phyloP scores from a whole-genome alignment of 2,888 invertebrate species.

The Chirona hameri region DNA sequence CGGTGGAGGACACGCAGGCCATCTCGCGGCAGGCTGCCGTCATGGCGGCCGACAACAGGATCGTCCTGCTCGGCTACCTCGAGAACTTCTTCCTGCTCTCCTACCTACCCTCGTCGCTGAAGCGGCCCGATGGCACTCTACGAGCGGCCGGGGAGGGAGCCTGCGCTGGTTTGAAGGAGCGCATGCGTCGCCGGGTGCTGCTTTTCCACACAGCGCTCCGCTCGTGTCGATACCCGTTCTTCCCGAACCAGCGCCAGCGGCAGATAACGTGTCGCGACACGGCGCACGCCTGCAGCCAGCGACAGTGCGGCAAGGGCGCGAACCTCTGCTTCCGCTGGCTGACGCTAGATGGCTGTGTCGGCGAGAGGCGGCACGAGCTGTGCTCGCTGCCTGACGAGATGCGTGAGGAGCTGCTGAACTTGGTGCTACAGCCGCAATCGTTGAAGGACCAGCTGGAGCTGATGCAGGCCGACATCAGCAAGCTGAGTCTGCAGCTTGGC shows the following conservation, averaged over 20 bases:
- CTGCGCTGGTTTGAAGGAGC: background rate
- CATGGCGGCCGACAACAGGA: background rate
- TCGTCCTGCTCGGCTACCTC: background rate
- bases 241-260: background rate
- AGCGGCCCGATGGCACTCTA: background rate
- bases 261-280: background rate
- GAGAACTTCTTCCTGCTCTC: background rate
- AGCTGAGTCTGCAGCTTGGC: background rate
- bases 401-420: background rate
- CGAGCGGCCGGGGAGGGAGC: background rate
- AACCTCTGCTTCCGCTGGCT: background rate
- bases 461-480: background rate
- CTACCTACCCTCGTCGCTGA: background rate
- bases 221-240: background rate
- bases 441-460: background rate
- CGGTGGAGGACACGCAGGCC: conserved; percentile 38
- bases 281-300: background rate
- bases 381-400: background rate
- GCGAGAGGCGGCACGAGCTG: background rate
- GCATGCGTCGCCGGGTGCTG: background rate
- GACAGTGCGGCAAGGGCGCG: background rate
- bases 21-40: background rate
- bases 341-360: background rate
- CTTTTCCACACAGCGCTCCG: background rate
- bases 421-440: background rate